Conservation (phyloP, 2,113 vertebrate species). For the Peromyscus leucopus region DNA sequence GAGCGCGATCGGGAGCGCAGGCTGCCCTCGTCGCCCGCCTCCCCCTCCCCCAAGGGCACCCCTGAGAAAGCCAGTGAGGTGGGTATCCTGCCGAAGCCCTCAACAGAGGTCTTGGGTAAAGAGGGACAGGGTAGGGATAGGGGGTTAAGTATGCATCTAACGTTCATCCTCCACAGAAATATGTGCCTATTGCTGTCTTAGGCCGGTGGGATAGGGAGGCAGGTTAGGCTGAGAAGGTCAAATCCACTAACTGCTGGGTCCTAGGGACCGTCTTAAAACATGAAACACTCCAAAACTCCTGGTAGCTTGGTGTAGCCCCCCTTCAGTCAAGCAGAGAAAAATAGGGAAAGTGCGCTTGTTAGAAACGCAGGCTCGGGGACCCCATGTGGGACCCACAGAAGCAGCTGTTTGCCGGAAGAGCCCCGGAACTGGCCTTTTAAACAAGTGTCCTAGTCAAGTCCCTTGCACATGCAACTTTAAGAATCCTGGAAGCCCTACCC, state of each 20-base stretch:
- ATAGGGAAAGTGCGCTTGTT: neutral
- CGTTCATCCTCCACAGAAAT: neutral
- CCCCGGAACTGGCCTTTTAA: slow-evolving; percentile 18
- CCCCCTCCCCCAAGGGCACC: slow-evolving; percentile 91
- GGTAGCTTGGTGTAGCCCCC: neutral
- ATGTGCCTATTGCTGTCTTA: neutral
- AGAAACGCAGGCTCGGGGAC: neutral
- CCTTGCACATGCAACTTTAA: neutral
- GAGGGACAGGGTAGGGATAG: neutral
- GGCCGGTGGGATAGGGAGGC: neutral
- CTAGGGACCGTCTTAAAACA: neutral
- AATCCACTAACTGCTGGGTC: neutral
- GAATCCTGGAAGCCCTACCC: neutral
- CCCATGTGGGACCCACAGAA: neutral
- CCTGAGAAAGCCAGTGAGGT: slow-evolving; percentile 92
- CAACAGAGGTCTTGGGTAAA: neutral
- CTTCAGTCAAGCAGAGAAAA: neutral
- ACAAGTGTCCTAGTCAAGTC: neutral
- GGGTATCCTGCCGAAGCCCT: slow-evolving; percentile 73
- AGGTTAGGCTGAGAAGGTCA: neutral
- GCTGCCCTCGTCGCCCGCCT: slow-evolving; percentile 93
- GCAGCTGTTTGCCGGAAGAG: neutral
- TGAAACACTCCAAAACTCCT: neutral
- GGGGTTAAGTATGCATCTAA: neutral
- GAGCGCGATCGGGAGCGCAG: slow-evolving; percentile 91